These are phyloP conservation scores for Vanessa tameamea DNA, from an alignment of 1,140 invertebrate species.

Conservation along the genomic window DNA sequence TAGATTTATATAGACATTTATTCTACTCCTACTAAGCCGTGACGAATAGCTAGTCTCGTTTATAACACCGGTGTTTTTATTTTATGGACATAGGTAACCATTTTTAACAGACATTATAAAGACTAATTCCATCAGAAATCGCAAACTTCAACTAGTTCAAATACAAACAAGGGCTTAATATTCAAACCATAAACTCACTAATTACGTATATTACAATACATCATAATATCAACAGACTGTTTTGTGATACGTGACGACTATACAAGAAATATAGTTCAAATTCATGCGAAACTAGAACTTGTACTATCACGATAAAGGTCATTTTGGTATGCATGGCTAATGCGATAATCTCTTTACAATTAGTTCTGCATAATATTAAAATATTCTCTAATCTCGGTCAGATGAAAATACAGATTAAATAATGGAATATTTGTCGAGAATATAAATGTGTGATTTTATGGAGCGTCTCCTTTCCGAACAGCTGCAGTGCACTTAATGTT, in stretches of 20 bases:
- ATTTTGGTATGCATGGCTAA: neutral
- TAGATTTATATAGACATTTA: too few species aligned
- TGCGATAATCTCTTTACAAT: conserved; percentile 3
- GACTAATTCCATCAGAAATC: too few species aligned
- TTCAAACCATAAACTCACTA: neutral
- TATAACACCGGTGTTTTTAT: too few species aligned
- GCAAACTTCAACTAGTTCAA: too few species aligned
- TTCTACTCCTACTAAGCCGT: too few species aligned
- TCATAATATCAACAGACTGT: neutral
- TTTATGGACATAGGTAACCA: too few species aligned
- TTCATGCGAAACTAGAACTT: neutral
- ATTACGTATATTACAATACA: neutral
- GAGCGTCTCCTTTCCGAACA: too few species aligned
- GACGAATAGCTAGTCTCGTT: too few species aligned
- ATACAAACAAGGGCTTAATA: neutral
- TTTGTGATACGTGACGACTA: neutral
- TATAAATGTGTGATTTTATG: too few species aligned
- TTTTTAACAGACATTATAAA: too few species aligned
- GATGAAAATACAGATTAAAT: conserved; percentile 7
- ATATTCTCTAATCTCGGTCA: conserved; percentile 8
- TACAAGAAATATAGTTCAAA: neutral
- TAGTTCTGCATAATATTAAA: conserved; percentile 10
- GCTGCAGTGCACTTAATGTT: too few species aligned
- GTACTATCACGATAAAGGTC: neutral
- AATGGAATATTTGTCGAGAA: neutral